Evolutionary conservation across 2,888 invertebrate species (phyloP).

Genomic region (Melipona bicolor): DNA sequence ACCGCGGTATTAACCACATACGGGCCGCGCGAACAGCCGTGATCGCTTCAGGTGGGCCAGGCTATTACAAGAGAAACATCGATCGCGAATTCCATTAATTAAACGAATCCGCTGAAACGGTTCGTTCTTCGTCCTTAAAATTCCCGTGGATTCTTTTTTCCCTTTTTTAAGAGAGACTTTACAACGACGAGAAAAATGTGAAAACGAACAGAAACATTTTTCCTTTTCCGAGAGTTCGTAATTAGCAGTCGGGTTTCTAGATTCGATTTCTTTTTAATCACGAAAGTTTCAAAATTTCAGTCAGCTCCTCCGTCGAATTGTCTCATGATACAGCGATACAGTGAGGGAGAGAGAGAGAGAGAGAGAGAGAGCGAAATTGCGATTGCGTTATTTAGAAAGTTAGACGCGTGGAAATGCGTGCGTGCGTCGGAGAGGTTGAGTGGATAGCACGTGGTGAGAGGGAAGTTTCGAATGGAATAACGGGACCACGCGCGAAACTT

Average conservation of each 20-base stretch:
- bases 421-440: neutral
- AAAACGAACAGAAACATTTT: neutral
- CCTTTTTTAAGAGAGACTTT: neutral
- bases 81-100: slow-evolving; percentile 21
- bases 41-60: slow-evolving; percentile 21
- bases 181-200: neutral
- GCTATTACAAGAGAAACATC: neutral
- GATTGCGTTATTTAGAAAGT: slow-evolving; percentile 41
- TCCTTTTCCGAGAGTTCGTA: too few relatives aligned
- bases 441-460: slow-evolving; percentile 2
- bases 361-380: neutral
- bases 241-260: too few relatives aligned
- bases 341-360: too few relatives aligned
- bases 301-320: neutral
- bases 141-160: neutral
- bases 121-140: neutral
- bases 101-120: neutral
- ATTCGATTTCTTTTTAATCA: too few relatives aligned
- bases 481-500: neutral
- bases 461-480: slow-evolving; percentile 14
- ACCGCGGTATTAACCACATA: slow-evolving; percentile 6
- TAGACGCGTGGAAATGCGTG: slow-evolving; percentile 35
- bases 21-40: neutral
- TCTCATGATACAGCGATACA: neutral
- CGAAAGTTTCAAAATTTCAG: too few relatives aligned